Percentiles rank a stretch among this genome's conserved stretches.
Conservation (phyloP, 2,888 invertebrate genomes). For the Mimas tiliae region DNA sequence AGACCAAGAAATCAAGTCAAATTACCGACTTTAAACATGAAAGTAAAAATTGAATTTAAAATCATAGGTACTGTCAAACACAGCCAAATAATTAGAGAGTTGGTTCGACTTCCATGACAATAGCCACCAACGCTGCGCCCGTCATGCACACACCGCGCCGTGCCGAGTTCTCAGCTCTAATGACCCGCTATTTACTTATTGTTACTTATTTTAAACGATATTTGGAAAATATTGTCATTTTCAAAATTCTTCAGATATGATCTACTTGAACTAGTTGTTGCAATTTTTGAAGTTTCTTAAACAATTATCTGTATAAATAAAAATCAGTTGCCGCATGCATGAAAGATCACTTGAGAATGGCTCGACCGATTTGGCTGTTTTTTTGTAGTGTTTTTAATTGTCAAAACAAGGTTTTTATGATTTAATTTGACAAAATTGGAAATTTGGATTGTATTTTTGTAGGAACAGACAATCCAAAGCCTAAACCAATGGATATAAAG, state of each 20-base stretch:
- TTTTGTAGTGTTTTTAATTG: too few species aligned
- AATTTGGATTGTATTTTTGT: too few species aligned
- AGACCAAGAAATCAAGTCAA: neutral
- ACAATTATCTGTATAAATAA: too few species aligned
- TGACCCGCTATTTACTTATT: constrained; percentile 34
- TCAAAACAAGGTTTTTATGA: too few species aligned
- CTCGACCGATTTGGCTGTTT: too few species aligned
- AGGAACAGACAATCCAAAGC: too few species aligned
- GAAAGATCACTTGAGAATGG: too few species aligned
- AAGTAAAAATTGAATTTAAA: constrained; percentile 2
- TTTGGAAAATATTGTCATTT: neutral
- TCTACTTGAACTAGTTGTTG: neutral
- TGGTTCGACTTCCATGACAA: constrained; percentile 48
- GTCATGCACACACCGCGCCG: constrained; percentile 58
- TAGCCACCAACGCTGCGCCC: constrained; percentile 38
- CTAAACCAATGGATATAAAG: too few species aligned
- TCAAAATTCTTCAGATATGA: neutral
- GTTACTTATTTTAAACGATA: constrained; percentile 6
- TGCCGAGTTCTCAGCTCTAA: constrained; percentile 42
- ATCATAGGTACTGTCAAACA: constrained; percentile 51
- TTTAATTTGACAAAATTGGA: too few species aligned
- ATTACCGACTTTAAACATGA: neutral
- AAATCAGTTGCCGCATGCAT: too few species aligned
- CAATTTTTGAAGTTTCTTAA: too few species aligned
- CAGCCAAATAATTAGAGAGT: constrained; percentile 63